Percentiles rank a stretch among this genome's conserved stretches.
Evolutionary conservation across 2,888 invertebrate species (phyloP).

Genomic region (Amblyjoppa proteus): DNA sequence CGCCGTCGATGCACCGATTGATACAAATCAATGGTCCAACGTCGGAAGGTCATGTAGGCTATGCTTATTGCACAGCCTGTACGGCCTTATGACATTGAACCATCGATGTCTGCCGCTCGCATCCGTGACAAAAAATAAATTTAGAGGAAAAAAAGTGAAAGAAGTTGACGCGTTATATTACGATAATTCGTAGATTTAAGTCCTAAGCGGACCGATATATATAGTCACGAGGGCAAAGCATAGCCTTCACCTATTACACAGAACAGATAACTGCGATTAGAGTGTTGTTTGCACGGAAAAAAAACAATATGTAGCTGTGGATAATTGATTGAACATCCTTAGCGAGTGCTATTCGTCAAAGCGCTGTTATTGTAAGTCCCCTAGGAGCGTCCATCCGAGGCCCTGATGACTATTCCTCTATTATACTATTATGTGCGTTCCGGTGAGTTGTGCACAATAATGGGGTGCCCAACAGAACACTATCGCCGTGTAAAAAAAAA

Average conservation of each 20-base stretch:
- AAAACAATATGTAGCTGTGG: conserved; percentile 26
- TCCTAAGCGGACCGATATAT: conserved; percentile 31
- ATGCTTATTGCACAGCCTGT: conserved; percentile 12
- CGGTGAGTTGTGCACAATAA: too few species aligned
- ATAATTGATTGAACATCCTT: conserved; percentile 23
- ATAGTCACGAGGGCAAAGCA: conserved; percentile 49
- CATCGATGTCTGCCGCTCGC: conserved; percentile 54
- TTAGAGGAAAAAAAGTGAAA: conserved; percentile 31
- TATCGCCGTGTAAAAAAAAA: too few species aligned
- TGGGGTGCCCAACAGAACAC: too few species aligned
- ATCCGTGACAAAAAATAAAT: conserved; percentile 61
- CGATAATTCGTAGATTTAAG: conserved; percentile 57
- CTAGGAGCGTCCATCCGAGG: not conserved
- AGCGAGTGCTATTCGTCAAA: conserved; percentile 44
- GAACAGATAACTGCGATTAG: conserved; percentile 49
- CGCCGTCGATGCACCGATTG: conserved; percentile 55
- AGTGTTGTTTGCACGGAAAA: conserved; percentile 46
- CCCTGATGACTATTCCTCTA: too few species aligned
- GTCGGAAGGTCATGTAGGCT: not conserved
- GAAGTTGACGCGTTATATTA: conserved; percentile 63
- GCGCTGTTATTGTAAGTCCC: not conserved
- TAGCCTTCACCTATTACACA: conserved; percentile 59
- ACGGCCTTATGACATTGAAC: not conserved
- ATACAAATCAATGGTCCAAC: not conserved
- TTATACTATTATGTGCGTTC: too few species aligned